These are phyloP conservation scores for Rhynchophorus ferrugineus DNA, from an alignment of 1,140 invertebrate genomes.

Conservation along the genomic window DNA sequence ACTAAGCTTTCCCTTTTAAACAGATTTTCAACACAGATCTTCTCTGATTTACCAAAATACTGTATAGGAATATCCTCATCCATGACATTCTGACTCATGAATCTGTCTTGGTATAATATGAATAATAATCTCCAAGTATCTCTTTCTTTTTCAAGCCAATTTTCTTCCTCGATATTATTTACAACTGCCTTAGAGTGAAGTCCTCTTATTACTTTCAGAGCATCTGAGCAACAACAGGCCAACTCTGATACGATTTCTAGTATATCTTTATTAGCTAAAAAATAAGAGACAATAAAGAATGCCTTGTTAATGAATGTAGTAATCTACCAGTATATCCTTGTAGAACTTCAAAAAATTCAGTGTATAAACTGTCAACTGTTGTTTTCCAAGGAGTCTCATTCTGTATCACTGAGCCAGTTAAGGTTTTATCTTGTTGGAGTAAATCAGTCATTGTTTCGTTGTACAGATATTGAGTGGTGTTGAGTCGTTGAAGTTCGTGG, in stretches of 20 bases:
- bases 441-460: slow-evolving; percentile 42
- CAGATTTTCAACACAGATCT: slow-evolving; percentile 52
- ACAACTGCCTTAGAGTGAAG: slow-evolving; percentile 39
- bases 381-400: slow-evolving; percentile 43
- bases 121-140: slow-evolving; percentile 81
- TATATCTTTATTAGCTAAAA: slow-evolving; percentile 42
- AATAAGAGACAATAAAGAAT: neutral
- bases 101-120: slow-evolving; percentile 70
- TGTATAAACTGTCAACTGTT: slow-evolving; percentile 47
- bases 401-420: slow-evolving; percentile 44
- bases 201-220: slow-evolving; percentile 44
- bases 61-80: slow-evolving; percentile 22
- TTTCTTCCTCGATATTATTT: slow-evolving; percentile 44
- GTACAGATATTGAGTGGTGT: slow-evolving; percentile 22
- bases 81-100: slow-evolving; percentile 39
- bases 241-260: slow-evolving; percentile 52
- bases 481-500: slow-evolving; percentile 36
- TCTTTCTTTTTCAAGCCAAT: slow-evolving; percentile 68
- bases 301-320: neutral
- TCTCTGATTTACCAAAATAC: slow-evolving; percentile 48
- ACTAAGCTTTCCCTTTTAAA: slow-evolving; percentile 60
- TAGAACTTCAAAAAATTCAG: slow-evolving; percentile 52
- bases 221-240: slow-evolving; percentile 48
- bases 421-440: slow-evolving; percentile 26
- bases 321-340: slow-evolving; percentile 42